Evolutionary conservation across 2,113 vertebrate genomes (phyloP).

Genomic region (Aphyosemion australe): DNA sequence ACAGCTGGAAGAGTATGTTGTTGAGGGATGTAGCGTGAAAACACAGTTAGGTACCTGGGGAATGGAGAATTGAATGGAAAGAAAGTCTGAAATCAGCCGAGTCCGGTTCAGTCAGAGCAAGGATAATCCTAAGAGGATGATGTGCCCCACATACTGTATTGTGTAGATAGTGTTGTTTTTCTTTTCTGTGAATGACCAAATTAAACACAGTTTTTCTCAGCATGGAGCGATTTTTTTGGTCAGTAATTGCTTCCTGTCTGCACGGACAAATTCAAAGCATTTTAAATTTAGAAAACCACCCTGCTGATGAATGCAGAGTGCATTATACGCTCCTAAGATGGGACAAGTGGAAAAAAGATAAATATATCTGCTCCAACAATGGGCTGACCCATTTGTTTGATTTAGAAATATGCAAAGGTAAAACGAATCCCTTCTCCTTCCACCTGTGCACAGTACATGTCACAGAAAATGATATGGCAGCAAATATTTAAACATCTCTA

Average conservation of each 20-base stretch:
- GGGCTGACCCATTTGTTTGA: constrained; percentile 60
- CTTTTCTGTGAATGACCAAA: constrained; percentile 31
- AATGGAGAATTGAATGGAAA: constrained; percentile 19
- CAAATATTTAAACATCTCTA: constrained; percentile 43
- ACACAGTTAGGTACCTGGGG: constrained; percentile 33
- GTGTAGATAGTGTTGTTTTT: constrained; percentile 37
- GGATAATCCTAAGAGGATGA: constrained; percentile 42
- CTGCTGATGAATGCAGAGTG: constrained; percentile 38
- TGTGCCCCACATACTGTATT: constrained; percentile 25
- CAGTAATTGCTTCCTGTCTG: constrained; percentile 33
- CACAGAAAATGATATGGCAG: constrained; percentile 44
- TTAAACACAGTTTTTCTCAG: constrained; percentile 27
- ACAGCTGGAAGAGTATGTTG: constrained; percentile 16
- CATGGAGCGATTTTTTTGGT: constrained; percentile 15
- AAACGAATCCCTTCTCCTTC: constrained; percentile 30
- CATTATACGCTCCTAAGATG: constrained; percentile 24
- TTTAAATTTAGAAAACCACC: constrained; percentile 32
- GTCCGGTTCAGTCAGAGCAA: constrained; percentile 44
- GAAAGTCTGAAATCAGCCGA: constrained; percentile 37
- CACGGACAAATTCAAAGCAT: constrained; percentile 23
- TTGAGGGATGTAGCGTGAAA: constrained; percentile 15
- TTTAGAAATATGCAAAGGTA: constrained; percentile 42
- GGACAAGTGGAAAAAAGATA: constrained; percentile 40
- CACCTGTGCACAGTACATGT: constrained; percentile 52
- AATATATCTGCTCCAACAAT: constrained; percentile 50